Evolutionary conservation across 2,113 vertebrate genomes (phyloP).

Genomic region (Lophotis ruficrista): DNA sequence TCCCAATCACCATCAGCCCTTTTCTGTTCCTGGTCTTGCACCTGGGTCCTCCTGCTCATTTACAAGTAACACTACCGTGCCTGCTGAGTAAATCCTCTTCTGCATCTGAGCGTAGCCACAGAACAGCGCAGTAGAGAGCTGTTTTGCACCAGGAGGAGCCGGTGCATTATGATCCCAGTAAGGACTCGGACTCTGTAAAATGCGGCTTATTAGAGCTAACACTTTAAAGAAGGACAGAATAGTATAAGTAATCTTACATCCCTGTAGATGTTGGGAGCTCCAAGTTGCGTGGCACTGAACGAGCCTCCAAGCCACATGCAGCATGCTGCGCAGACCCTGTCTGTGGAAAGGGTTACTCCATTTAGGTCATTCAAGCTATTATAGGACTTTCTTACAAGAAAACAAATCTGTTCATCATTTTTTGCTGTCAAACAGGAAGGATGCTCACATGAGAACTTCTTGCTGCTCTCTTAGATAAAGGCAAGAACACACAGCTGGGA

Average conservation of each 20-base stretch:
- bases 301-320: background rate
- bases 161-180: background rate
- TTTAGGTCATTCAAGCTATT: background rate
- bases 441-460: background rate
- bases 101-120: background rate
- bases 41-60: background rate
- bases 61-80: background rate
- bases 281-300: background rate
- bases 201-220: background rate
- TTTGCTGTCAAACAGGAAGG: background rate
- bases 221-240: background rate
- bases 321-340: background rate
- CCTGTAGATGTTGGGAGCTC: background rate
- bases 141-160: background rate
- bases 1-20: background rate
- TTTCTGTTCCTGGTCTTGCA: background rate
- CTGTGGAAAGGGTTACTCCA: background rate
- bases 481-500: background rate
- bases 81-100: background rate
- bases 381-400: background rate
- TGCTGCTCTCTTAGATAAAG: background rate
- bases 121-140: background rate
- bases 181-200: background rate
- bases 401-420: background rate
- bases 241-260: background rate